These are phyloP conservation scores for Hemithea aestivaria DNA, from an alignment of 2,888 invertebrate species.

Conservation along the genomic window DNA sequence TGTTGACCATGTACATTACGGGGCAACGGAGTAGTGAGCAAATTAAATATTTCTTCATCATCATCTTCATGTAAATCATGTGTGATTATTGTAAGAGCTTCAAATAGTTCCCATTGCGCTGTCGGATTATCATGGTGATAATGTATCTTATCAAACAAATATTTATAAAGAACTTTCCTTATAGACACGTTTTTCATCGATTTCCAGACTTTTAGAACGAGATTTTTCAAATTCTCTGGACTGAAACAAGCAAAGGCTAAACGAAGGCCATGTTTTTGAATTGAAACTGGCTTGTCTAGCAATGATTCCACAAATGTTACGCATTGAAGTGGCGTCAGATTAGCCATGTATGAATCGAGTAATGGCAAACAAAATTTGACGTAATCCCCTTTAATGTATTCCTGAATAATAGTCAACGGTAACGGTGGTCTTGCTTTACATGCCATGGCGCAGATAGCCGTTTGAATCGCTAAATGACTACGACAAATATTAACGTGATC, in stretches of 20 bases:
- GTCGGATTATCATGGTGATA: slow-evolving; percentile 11
- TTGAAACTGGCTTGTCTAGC: slow-evolving; percentile 43
- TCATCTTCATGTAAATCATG: slow-evolving; percentile 41
- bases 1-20: neutral
- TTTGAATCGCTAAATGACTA: slow-evolving; percentile 27
- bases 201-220: slow-evolving; percentile 40
- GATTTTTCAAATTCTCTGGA: slow-evolving; percentile 33
- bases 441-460: slow-evolving; percentile 44
- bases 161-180: slow-evolving; percentile 40
- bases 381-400: slow-evolving; percentile 50
- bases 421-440: slow-evolving; percentile 46
- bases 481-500: no score
- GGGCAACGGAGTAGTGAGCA: slow-evolving; percentile 21
- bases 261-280: slow-evolving; percentile 52
- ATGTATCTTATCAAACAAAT: slow-evolving; percentile 35
- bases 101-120: slow-evolving; percentile 34
- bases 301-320: slow-evolving; percentile 39
- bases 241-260: slow-evolving; percentile 47
- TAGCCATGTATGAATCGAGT: slow-evolving; percentile 40
- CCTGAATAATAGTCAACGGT: slow-evolving; percentile 33
- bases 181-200: slow-evolving; percentile 46
- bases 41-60: slow-evolving; percentile 36
- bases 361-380: slow-evolving; percentile 42
- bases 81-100: slow-evolving; percentile 40
- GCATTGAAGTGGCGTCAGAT: slow-evolving; percentile 36